phyloP scores from a whole-genome alignment of 2,888 invertebrate species.

The Aproaerema taeniolella region DNA sequence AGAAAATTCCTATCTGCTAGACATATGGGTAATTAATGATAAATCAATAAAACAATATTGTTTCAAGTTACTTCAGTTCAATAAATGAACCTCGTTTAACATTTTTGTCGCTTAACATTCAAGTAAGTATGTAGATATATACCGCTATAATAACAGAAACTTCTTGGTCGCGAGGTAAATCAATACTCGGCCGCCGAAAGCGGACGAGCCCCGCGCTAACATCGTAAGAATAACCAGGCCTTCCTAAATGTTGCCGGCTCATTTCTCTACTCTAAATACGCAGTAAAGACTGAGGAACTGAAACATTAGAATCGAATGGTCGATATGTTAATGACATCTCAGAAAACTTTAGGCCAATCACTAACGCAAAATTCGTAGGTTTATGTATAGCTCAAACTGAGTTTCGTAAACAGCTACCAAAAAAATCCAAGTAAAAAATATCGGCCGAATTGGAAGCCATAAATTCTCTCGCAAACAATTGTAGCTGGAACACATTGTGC shows the following conservation, averaged over 20 bases:
- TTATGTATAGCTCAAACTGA: too few relatives aligned
- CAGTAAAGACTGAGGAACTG: slow-evolving; percentile 16
- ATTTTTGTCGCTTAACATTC: slow-evolving; percentile 7
- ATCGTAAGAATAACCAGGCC: slow-evolving; percentile 41
- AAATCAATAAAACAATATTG: too few relatives aligned
- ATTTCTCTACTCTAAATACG: slow-evolving; percentile 27
- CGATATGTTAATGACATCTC: slow-evolving; percentile 12
- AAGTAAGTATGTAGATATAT: slow-evolving; percentile 18
- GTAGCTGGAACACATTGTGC: slow-evolving; percentile 42
- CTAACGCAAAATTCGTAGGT: too few relatives aligned
- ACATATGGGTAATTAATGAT: too few relatives aligned
- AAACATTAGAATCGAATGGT: slow-evolving; percentile 15
- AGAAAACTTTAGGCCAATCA: slow-evolving; percentile 15
- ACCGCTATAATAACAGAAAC: slow-evolving; percentile 40
- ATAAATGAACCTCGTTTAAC: too few relatives aligned
- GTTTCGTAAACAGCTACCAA: background rate
- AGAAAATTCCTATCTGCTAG: too few relatives aligned
- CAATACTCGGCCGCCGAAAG: slow-evolving; percentile 50
- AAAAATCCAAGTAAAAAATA: slow-evolving; percentile 25
- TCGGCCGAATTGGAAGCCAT: slow-evolving; percentile 30
- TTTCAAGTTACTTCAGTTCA: too few relatives aligned
- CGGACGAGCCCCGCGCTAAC: slow-evolving; percentile 36
- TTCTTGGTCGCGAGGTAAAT: slow-evolving; percentile 50
- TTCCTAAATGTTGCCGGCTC: slow-evolving; percentile 36
- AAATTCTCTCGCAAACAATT: slow-evolving; percentile 43